phyloP scores from a whole-genome alignment of 2,888 invertebrate genomes.

The Autographa gamma region DNA sequence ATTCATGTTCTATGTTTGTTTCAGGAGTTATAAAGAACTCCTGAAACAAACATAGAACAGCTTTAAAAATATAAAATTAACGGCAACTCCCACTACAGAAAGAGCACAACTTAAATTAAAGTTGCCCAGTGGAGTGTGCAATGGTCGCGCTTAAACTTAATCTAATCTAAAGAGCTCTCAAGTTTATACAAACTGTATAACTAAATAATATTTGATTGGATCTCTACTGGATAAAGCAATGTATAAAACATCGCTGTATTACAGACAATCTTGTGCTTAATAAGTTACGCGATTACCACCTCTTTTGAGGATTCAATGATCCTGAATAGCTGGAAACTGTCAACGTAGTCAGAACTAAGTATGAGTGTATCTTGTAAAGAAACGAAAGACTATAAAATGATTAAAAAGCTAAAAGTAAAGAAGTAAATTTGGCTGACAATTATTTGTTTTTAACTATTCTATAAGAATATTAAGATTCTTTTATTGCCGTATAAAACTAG shows the following conservation, averaged over 20 bases:
- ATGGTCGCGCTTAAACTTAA: not conserved
- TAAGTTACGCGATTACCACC: too few relatives aligned
- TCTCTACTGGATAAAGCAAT: not conserved
- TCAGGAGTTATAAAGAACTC: conserved; percentile 16
- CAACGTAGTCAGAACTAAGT: too few relatives aligned
- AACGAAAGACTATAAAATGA: too few relatives aligned
- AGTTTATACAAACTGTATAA: conserved; percentile 4
- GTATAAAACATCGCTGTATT: not conserved
- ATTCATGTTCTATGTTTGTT: too few relatives aligned
- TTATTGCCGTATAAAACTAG: not conserved
- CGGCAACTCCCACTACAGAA: not conserved
- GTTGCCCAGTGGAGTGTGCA: not conserved
- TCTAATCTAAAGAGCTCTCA: not conserved
- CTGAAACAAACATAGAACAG: not conserved
- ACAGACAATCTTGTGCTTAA: not conserved
- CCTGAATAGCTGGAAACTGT: too few relatives aligned
- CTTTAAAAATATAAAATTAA: not conserved
- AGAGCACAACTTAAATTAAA: conserved; percentile 1
- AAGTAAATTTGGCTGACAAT: too few relatives aligned
- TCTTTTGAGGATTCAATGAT: too few relatives aligned
- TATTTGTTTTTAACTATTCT: too few relatives aligned
- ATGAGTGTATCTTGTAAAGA: too few relatives aligned
- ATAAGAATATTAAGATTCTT: too few relatives aligned
- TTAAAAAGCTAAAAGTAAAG: too few relatives aligned
- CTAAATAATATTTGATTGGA: not conserved